Base-by-base conservation (phyloP, 2,113 vertebrate species). In the Heptranchias perlo region DNA sequence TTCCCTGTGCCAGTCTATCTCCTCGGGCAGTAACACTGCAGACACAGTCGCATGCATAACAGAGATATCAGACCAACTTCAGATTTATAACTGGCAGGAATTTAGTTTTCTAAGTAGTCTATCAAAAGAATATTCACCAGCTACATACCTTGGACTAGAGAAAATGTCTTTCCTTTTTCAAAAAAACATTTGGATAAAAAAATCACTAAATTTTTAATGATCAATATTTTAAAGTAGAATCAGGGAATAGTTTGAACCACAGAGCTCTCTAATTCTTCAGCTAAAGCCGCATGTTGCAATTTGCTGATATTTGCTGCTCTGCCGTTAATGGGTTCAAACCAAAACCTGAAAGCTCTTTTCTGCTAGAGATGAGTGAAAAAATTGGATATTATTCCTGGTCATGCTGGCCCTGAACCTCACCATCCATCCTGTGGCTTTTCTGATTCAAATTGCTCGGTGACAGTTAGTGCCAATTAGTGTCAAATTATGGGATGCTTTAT, bases 401-500 rank as follows among this genome's bases (percentile, higher is more conserved):
- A 62, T 64, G 10, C 28, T 54, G 49, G 3, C n/a, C 18, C 89
- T 62, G 58, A 93, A 62, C 4, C 16, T 93, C 54, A 8, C 58
- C 58, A 93, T 64, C 58, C 35, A 93, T 64, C 89, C 89, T 93
- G 89, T n/a, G 35, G 28, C 89, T 64, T 39, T 93, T 62, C 58
- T 93, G 89, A 93, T n/a, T 62, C 35, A 64, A 10, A 39, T 62
- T 61, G 58, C 58, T 39, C 35, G 5, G 16, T 64, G 89, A 93
- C 89, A 93, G 89, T 64, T 93, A 93, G 58, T 93, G 89, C 89
- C 89, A 93, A 93, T 93, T 93, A 93, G 89, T 62, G 89, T 93
- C 89, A 64, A 62, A 93, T 93, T 62, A 93, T 93, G 35, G 35
- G 54, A 39, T 93, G 58, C 6, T 93, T 93, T 93, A 93, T 39